Evolutionary conservation across 2,797 vertebrate species (phyloP), one percentile per base, ranked within the genome.

Genomic region (Halcyon leucocephala): DNA sequence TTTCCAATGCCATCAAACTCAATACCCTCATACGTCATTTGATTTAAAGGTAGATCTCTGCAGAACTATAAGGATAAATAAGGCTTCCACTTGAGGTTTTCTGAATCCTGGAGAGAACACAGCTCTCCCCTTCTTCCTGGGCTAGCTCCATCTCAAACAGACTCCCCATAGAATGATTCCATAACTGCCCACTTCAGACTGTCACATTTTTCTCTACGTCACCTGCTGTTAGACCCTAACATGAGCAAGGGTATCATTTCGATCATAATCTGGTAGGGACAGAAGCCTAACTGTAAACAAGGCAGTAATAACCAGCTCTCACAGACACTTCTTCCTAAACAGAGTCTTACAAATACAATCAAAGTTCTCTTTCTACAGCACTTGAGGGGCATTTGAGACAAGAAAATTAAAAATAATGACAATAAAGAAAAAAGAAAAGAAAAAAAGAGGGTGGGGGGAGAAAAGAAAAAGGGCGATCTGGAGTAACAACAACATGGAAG

Each of bases 381-480:
- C 2, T 9, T 35, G 57, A 35, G 51, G 19, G 44, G 8, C 15
- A 37, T 48, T 58, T 42, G 10, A 28, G 55, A 19, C 29, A 55
- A 0, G 0, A 16, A 70, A 80, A 90, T n/a, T 21, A 39, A 79
- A 79, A 89, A 4, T 4, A 85, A 76, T 6, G 0, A 2, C 8
- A 76, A 70, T 4, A 12, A 72, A 35, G 8, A 16, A 26, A 31
- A 7, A 9, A 22, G 10, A 9, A 29, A 69, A 49, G 29, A 29
- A 0, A 5, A 2, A 7, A 49, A 20, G 3, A 7, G 15, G 33
- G 9, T 5, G 41, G 9, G 22, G 22, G 5, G 14, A 9, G 7
- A 49, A 61, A 5, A 60, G 1, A 37, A 14, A 86, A 31, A 65
- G 7, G 8, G 44, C 81, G 35, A 58, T 35, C 16, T 37, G 48